Base-by-base conservation (phyloP, 2,888 invertebrate genomes). In the Mayetiola destructor region DNA sequence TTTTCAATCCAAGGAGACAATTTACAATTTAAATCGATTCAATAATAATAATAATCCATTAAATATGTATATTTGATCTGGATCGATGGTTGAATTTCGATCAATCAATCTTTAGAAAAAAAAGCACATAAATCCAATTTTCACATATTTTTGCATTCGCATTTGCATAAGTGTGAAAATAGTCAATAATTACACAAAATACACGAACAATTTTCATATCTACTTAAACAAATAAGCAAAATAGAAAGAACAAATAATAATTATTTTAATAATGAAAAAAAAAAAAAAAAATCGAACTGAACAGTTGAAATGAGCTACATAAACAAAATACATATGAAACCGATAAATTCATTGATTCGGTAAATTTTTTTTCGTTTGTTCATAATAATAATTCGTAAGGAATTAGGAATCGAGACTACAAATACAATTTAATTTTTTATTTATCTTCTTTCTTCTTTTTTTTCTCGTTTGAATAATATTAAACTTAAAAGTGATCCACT, bases 401-500 rank as follows among this genome's bases (percentile, higher is more conserved):
- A 39, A 8, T 3, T 39, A 20, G 39, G 23, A 42, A n/a, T 27
- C 14, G 27, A 27, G 23, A 14, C 16, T 48, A 40, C 6, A 48
- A 48, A 27, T 42, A 42, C 32, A 42, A 42, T 42, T 21, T 9
- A 12, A 42, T 39, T 14, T 20, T 10, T n/a, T n/a, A n/a, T n/a
- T n/a, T n/a, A n/a, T n/a, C n/a, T n/a, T n/a, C n/a, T n/a, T n/a
- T n/a, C n/a, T n/a, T n/a, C n/a, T n/a, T n/a, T n/a, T n/a, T n/a
- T n/a, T n/a, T n/a, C n/a, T n/a, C n/a, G n/a, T n/a, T n/a, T n/a
- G n/a, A n/a, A n/a, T n/a, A 10, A 39, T 39, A 39, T 39, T 20
- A 39, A 39, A 9, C 4, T 48, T 27, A 91, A 74, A 92, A 92
- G 73, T 92, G 92, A 73, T 92, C 91, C 61, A 92, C 89, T 74